Base-by-base conservation (phyloP, 2,888 invertebrate genomes). In the Torymus texanus region DNA sequence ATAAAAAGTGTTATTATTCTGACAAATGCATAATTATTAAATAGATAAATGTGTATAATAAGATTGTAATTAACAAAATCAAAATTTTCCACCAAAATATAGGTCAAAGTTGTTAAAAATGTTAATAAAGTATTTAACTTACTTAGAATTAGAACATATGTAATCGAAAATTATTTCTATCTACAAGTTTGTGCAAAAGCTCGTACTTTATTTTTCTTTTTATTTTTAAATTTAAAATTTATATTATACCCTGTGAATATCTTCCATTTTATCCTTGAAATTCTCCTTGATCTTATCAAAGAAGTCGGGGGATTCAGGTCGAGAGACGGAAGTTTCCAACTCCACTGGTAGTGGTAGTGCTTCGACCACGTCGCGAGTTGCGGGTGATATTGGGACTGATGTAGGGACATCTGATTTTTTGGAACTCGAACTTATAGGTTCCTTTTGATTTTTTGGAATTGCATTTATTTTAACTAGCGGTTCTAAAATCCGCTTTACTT, bases 181-280 rank as follows among this genome's bases (percentile, higher is more conserved):
- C 2, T 24, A 24, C 24, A 24, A 3, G 1, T 29, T 29, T 29
- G 4, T 41, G 41, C 41, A 41, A 41, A 41, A 41, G 8, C 41
- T 41, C 41, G 41, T 41, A 41, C 41, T 41, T 41, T 41, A 41
- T 41, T 8, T 41, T 41, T 41, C 0, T 41, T 8, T 41, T 41
- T 41, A 8, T 41, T 41, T 41, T 5, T 41, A 8, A 41, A 41
- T 41, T 41, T 41, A 41, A 5, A 41, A 41, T 41, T 41, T 41
- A 41, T 41, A 41, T 41, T 51, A 72, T 93, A 94, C 94, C 94
- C 93, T 92, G 83, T 94, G 93, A 65, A 94, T 91, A 86, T 91
- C 91, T 84, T 93, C 93, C 63, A 93, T 91, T 82, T 92, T 91
- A 82, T 92, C 92, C 87, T 91, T 93, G 79, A 82, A 78, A 70